Conservation (phyloP, 2,797 vertebrate species). For the Ptychobarbus kaznakovi region DNA sequence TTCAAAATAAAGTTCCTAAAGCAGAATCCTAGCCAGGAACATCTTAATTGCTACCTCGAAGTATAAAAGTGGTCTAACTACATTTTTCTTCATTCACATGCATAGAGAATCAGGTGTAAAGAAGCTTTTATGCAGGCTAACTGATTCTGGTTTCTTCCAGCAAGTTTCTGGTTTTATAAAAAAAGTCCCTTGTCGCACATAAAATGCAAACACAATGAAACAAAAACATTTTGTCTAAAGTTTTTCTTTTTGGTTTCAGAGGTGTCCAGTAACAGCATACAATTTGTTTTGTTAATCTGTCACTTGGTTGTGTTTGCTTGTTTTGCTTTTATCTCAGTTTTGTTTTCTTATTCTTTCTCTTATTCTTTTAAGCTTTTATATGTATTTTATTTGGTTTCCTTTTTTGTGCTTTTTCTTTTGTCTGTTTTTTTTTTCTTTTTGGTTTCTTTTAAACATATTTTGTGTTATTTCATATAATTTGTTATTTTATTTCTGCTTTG, state of each 20-base stretch:
- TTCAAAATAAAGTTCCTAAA: background rate
- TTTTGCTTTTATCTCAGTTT: background rate
- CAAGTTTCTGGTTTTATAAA: background rate
- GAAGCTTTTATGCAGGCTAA: background rate
- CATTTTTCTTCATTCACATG: conserved; percentile 19
- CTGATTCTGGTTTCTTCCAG: background rate
- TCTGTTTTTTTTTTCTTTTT: too few species aligned
- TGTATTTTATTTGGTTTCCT: too few species aligned
- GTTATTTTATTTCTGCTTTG: too few species aligned
- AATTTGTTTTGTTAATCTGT: background rate
- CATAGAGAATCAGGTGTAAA: background rate
- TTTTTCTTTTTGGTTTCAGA: background rate
- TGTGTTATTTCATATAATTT: too few species aligned
- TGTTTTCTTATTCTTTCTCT: background rate
- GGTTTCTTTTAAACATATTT: background rate
- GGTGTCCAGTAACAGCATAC: background rate
- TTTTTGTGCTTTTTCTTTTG: too few species aligned
- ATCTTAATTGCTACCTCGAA: background rate
- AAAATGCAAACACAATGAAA: background rate
- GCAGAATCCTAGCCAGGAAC: conserved; percentile 1
- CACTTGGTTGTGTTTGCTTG: background rate
- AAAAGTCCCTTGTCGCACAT: background rate
- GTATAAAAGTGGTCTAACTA: background rate
- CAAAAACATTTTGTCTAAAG: background rate
- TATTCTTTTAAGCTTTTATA: background rate